Base-by-base conservation (phyloP, 92 coral and sea anemone species). In the Virgularia gustaviana region DNA sequence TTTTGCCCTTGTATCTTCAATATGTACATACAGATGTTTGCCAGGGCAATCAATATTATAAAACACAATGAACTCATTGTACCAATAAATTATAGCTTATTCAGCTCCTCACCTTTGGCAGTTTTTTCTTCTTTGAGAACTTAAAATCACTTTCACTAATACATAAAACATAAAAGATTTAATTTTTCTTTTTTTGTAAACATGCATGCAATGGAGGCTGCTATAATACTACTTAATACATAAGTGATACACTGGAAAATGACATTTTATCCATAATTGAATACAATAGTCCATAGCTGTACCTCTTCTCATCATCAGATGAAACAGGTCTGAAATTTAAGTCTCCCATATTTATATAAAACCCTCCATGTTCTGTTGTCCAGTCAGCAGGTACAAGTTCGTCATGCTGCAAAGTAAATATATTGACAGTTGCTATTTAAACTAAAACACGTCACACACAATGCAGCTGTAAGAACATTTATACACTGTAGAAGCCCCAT, bases 311-410 rank as follows among this genome's bases (percentile, higher is more conserved):
- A 47, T 85, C 97, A 78, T 81, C 96, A 22, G 88, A 82, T 6
- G 88, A 81, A 15, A 78, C 53, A n/a, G 94, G 96, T 43, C 88
- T 84, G 54, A 92, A 92, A 80, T 89, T 83, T 18, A 92, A 90
- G 2, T 71, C 77, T 16, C 98, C 98, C 83, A 89, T 96, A 38
- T 92, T 92, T 57, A 92, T 92, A 56, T 92, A 92, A 67, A 92
- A 92, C 45, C 98, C 98, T 33, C 98, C 98, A 83, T 92, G 98
- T 73, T 92, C 98, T 54, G 98, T 92, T 28, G 96, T 92, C 98
- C 98, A 92, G 71, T 92, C 98, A 24, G 90, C 88, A 47, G 98
- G 91, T 51, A 92, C 73, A 27, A 92, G 76, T 77, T 92, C 98
- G 82, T 92, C 98, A 89, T 92, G 83, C 98, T 92, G 67, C 16